These are phyloP conservation scores for Lycodopsis pacificus DNA, from an alignment of 2,797 vertebrate species.

Conservation along the genomic window DNA sequence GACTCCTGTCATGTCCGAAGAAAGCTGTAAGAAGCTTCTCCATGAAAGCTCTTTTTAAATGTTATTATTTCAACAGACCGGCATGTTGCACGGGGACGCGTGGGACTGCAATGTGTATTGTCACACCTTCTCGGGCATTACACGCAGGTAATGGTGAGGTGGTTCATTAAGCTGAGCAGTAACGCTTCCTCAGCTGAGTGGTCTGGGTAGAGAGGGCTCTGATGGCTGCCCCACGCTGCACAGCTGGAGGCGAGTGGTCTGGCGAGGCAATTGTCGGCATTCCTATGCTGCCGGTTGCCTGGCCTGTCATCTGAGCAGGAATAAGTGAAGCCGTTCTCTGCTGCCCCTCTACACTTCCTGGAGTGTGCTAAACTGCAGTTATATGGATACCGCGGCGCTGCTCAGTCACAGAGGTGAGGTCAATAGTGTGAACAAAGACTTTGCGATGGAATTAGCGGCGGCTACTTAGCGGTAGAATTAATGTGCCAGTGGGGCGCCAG, in stretches of 20 bases:
- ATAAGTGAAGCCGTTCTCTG: constrained; percentile 39
- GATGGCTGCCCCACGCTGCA: constrained; percentile 52
- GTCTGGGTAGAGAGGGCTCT: constrained; percentile 28
- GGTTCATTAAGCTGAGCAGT: constrained; percentile 70
- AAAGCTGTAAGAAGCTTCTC: not conserved
- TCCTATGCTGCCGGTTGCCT: constrained; percentile 25
- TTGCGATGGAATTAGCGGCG: constrained; percentile 37
- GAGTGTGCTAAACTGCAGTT: constrained; percentile 53
- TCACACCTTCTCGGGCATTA: constrained; percentile 34
- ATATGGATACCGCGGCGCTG: constrained; percentile 25
- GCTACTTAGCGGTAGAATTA: constrained; percentile 32
- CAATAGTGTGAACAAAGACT: constrained; percentile 49
- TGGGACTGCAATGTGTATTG: constrained; percentile 27
- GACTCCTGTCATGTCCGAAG: not conserved
- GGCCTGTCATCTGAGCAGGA: constrained; percentile 56
- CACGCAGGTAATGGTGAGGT: constrained; percentile 51
- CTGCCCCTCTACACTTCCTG: constrained; percentile 27
- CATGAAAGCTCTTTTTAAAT: not conserved
- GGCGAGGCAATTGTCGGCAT: constrained; percentile 43
- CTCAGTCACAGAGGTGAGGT: constrained; percentile 41
- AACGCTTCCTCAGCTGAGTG: constrained; percentile 57
- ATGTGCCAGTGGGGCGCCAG: not conserved
- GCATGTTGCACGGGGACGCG: not conserved
- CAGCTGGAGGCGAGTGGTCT: constrained; percentile 49
- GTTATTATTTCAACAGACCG: not conserved